Conservation (phyloP, 2,797 vertebrate genomes). For the Chromis chromis region DNA sequence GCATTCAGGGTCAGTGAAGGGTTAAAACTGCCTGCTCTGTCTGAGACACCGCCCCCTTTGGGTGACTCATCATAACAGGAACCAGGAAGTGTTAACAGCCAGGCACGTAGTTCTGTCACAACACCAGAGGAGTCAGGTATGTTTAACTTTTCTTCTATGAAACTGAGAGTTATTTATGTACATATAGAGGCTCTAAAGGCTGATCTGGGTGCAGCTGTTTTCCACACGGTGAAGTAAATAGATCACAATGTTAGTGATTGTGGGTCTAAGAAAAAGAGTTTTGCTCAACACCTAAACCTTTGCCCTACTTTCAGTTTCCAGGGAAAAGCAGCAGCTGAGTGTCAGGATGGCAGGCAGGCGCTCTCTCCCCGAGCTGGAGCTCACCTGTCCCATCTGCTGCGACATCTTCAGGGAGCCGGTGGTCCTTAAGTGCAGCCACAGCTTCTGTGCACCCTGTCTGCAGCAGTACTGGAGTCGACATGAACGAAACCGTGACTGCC, state of each 20-base stretch:
- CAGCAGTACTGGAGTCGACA: conserved; percentile 77
- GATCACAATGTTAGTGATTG: not conserved
- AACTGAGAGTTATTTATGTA: not conserved
- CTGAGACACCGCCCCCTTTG: conserved; percentile 56
- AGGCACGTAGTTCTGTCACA: not conserved
- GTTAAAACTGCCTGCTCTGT: conserved; percentile 53
- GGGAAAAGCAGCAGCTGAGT: not conserved
- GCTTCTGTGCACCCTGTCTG: conserved; percentile 84
- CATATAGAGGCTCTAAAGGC: not conserved
- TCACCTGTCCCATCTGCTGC: conserved; percentile 85
- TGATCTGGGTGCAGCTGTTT: not conserved
- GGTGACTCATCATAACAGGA: conserved; percentile 68
- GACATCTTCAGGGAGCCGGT: conserved; percentile 85
- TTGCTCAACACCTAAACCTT: conserved; percentile 8
- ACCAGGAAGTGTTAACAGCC: conserved; percentile 64
- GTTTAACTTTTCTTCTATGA: conserved; percentile 17
- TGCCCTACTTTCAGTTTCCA: conserved; percentile 53
- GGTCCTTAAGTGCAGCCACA: conserved; percentile 88
- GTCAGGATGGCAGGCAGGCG: conserved; percentile 71
- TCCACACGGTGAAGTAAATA: not conserved
- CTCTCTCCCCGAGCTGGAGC: conserved; percentile 72
- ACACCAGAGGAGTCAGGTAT: conserved; percentile 41
- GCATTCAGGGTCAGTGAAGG: conserved; percentile 10
- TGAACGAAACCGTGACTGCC: conserved; percentile 64
- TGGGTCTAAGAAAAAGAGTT: too few relatives aligned